Conservation (phyloP, 2,113 vertebrate species). For the Aegotheles bennettii region DNA sequence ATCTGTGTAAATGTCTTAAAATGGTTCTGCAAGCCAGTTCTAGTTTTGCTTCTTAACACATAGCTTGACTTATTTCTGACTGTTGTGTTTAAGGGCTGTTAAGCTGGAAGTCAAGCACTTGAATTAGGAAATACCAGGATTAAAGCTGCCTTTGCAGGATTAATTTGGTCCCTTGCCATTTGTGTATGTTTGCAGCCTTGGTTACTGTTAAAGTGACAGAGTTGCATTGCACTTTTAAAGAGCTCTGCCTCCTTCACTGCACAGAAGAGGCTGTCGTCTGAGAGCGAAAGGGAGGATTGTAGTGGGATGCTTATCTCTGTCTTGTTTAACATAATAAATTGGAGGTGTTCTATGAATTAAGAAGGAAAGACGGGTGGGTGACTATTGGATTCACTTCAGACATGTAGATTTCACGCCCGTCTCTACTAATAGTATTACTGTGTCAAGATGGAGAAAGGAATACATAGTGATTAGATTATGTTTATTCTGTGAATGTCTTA, state of each 20-base stretch:
- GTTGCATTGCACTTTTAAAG: neutral
- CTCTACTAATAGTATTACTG: neutral
- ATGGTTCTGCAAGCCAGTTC: neutral
- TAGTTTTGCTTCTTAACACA: neutral
- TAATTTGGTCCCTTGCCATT: neutral
- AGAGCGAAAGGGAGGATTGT: neutral
- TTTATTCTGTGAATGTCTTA: neutral
- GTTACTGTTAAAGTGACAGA: conserved; percentile 20
- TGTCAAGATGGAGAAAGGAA: neutral
- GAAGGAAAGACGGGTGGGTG: neutral
- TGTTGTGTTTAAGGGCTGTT: neutral
- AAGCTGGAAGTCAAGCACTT: neutral
- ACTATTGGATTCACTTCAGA: neutral
- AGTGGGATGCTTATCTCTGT: neutral
- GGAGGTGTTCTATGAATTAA: neutral
- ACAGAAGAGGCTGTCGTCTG: neutral
- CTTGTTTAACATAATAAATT: neutral
- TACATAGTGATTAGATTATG: neutral
- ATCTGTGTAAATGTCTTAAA: neutral
- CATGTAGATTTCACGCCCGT: neutral
- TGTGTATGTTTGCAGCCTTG: neutral
- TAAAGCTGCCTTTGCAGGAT: conserved; percentile 11
- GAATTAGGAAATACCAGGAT: conserved; percentile 25
- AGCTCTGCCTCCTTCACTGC: neutral
- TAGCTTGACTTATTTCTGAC: neutral